Evolutionary conservation across 1,140 invertebrate genomes (phyloP).

Genomic region (Caenorhabditis briggsae): DNA sequence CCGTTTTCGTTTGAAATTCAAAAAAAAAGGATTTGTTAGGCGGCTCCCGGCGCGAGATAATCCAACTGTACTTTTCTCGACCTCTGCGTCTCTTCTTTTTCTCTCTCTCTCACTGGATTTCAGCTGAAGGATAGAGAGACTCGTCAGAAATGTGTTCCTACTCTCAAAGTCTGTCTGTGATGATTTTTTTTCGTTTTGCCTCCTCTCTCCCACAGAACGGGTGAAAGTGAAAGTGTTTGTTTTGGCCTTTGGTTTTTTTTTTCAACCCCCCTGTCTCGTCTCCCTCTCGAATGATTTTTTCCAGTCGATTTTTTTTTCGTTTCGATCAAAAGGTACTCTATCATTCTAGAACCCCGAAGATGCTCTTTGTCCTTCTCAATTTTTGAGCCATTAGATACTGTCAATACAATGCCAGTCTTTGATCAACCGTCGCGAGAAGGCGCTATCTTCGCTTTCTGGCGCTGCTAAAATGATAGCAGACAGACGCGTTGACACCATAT

Average conservation of each 20-base stretch:
- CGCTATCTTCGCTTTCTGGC: neutral
- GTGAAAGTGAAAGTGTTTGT: slow-evolving; percentile 54
- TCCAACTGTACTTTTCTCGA: too few species aligned
- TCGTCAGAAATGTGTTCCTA: neutral
- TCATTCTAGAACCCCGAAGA: neutral
- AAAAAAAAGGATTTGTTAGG: too few species aligned
- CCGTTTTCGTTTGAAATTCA: too few species aligned
- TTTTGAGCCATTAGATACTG: neutral
- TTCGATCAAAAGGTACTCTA: neutral
- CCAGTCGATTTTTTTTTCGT: neutral
- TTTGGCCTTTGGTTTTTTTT: slow-evolving; percentile 46
- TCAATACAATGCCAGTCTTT: slow-evolving; percentile 32
- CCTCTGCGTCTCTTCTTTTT: too few species aligned
- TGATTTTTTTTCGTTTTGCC: neutral
- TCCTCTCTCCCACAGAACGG: slow-evolving; percentile 10
- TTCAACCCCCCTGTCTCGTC: neutral
- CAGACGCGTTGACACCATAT: slow-evolving; percentile 37
- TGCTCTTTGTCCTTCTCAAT: neutral
- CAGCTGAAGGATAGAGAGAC: slow-evolving; percentile 9
- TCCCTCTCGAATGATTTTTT: neutral
- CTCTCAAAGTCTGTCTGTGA: slow-evolving; percentile 18
- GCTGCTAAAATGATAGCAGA: slow-evolving; percentile 9
- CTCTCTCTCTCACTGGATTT: neutral
- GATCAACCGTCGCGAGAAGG: neutral
- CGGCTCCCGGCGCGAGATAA: too few species aligned